Percentiles rank a stretch among this genome's conserved stretches.
These are phyloP conservation scores for Hyles vespertilio DNA, from an alignment of 1,140 invertebrate genomes.

Conservation along the genomic window DNA sequence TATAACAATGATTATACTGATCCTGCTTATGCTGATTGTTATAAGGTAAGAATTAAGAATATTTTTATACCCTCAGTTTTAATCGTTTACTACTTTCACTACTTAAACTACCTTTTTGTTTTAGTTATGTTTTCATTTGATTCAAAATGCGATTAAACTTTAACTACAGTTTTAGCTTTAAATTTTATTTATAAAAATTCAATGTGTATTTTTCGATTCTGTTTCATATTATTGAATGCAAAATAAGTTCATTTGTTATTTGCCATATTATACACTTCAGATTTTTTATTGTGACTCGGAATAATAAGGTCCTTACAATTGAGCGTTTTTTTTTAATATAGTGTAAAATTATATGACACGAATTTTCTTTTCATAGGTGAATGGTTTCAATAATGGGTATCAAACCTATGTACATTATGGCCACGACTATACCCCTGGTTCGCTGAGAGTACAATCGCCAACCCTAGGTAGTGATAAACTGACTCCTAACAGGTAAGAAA, in stretches of 20 bases:
- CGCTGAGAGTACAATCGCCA: conserved; percentile 57
- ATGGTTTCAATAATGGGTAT: conserved; percentile 71
- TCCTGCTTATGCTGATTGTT: conserved; percentile 81
- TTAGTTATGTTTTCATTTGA: neutral
- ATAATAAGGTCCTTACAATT: too few species aligned
- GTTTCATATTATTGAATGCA: too few species aligned
- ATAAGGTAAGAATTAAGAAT: conserved; percentile 45
- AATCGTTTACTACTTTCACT: too few species aligned
- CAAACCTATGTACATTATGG: conserved; percentile 67
- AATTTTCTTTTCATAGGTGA: conserved; percentile 47
- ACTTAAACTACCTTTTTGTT: neutral
- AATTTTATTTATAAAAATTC: neutral
- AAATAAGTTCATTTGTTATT: too few species aligned
- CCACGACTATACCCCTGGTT: conserved; percentile 63
- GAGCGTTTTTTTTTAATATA: too few species aligned
- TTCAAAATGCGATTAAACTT: neutral
- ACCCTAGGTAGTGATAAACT: conserved; percentile 55
- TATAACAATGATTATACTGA: conserved; percentile 93
- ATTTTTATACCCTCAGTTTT: conserved; percentile 6
- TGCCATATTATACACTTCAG: too few species aligned
- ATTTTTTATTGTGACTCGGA: too few species aligned
- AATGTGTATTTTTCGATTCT: neutral
- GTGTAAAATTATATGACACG: too few species aligned
- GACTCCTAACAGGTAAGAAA: conserved; percentile 58
- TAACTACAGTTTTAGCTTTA: neutral